phyloP scores from a whole-genome alignment of 2,113 vertebrate species.

The Cyprinus carpio region DNA sequence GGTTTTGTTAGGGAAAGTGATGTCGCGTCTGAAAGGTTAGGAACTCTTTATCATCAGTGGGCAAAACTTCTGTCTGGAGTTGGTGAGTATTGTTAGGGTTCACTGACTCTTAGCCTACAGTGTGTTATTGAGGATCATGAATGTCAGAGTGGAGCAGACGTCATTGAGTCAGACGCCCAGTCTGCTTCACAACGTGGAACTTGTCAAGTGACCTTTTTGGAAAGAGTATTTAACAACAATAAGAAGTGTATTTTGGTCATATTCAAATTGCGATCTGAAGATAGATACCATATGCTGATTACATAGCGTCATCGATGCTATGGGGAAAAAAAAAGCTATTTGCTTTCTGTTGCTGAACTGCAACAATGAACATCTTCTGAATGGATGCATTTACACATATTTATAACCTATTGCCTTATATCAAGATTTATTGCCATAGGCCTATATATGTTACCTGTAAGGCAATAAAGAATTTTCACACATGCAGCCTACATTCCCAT shows the following conservation, averaged over 20 bases:
- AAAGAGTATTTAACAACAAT: neutral
- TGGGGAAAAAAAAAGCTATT: slow-evolving; percentile 3
- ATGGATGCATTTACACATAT: too few species aligned
- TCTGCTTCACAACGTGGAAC: neutral
- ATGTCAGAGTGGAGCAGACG: neutral
- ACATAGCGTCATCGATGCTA: neutral
- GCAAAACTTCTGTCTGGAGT: neutral
- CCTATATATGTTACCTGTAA: too few species aligned
- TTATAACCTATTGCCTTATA: too few species aligned
- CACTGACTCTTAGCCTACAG: slow-evolving; percentile 21
- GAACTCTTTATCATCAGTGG: slow-evolving; percentile 39
- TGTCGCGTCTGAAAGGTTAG: slow-evolving; percentile 46
- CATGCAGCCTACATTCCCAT: too few species aligned
- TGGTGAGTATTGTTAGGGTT: slow-evolving; percentile 17
- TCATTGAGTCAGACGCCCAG: neutral
- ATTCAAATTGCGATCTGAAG: neutral
- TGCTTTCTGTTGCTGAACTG: neutral
- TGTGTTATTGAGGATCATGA: slow-evolving; percentile 11
- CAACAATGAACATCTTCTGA: neutral
- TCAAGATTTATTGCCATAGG: too few species aligned
- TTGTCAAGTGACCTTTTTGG: neutral
- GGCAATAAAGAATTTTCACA: too few species aligned
- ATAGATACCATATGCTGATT: neutral
- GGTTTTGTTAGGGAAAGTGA: slow-evolving; percentile 33
- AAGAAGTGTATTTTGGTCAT: neutral